Base-by-base conservation (phyloP, 2,888 invertebrate genomes). In the Heliconius cydno region DNA sequence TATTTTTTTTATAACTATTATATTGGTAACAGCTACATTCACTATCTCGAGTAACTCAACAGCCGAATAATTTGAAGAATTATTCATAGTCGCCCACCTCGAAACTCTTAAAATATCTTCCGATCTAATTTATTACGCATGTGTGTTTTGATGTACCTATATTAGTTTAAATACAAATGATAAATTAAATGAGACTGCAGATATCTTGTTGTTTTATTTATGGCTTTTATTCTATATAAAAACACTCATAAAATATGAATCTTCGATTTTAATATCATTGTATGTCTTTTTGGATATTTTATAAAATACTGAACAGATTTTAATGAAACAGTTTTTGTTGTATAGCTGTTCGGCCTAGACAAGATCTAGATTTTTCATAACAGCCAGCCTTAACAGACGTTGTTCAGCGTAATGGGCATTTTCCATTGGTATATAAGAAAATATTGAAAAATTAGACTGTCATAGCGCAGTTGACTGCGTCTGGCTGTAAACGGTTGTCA, bases 171-270 rank as follows among this genome's bases (percentile, higher is more conserved):
- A 90, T 90, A 88, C 90, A 91, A 90, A 92, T 87, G 88, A 91
- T 92, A 90, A 90, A 92, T 91, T 92, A 94, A 94, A 94, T 92
- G 92, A 95, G 94, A 95, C 94, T 95, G 94, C 94, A 93, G 83
- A 92, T 88, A 85, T 83, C 77, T 80, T 85, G 78, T 82, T 85
- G 85, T 86, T 89, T 90, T 87, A 83, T 87, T 87, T 87, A 81
- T 81, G 67, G 52, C 6, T 72, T 71, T 66, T 75, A 75, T 80
- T 1, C 4, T 57, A 22, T 57, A 52, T 46, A 52, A 46, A 52
- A 52, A 52, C 19, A 52, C 7, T 52, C 52, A 19, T 52, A 52
- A 2, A 52, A 19, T 52, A 52, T 19, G 5, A 57, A 22, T n/a
- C 22, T 57, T 22, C 57, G 22, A 57, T 57, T 57, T 57, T 9